Evolutionary conservation across 2,888 invertebrate genomes (phyloP), one percentile per base, ranked within the genome.

Genomic region (Liopterus haemorrhoidalis): DNA sequence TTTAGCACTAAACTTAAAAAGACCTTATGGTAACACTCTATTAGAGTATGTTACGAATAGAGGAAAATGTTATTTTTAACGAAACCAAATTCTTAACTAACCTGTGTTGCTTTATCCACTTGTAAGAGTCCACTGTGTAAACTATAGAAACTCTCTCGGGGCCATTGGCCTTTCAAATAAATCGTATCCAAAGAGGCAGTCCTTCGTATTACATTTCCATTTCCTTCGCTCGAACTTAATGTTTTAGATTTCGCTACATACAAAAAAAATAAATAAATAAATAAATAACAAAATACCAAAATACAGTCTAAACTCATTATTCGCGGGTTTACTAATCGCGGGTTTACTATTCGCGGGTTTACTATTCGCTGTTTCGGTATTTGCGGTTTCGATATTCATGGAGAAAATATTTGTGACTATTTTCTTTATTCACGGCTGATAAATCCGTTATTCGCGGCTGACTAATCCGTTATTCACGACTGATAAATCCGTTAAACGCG

Each of bases 101-200:
- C 85, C 77, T 86, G 86, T 56, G 85, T 85, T 46, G 84, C 81
- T 70, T 85, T 85, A 66, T 86, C 83, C 52, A 85, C 75, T 68
- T 82, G 78, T 56, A 84, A 70, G 52, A 78, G 68, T 53, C 79
- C 79, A 56, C 79, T 76, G 60, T 82, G 79, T 55, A 79, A 73
- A n/a, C n/a, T n/a, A 62, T 81, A 81, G 58, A 81, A 78, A 51
- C 68, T 68, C 61, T 85, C 85, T 57, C 81, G 74, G 28, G 85
- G 81, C 82, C 83, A 85, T 60, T 84, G 83, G 57, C 84, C 85
- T 63, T 81, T 81, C 59, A 85, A 74, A 67, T 86, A 85, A 57
- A 87, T 75, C 14, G 85, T 81, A 64, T 87, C 87, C 55, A 87
- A 67, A 4, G 86, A 87, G 25, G 85, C 85, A 46, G 86, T 86